Evolutionary conservation across 2,797 vertebrate species (phyloP).

Genomic region (Hoplostethus atlanticus): DNA sequence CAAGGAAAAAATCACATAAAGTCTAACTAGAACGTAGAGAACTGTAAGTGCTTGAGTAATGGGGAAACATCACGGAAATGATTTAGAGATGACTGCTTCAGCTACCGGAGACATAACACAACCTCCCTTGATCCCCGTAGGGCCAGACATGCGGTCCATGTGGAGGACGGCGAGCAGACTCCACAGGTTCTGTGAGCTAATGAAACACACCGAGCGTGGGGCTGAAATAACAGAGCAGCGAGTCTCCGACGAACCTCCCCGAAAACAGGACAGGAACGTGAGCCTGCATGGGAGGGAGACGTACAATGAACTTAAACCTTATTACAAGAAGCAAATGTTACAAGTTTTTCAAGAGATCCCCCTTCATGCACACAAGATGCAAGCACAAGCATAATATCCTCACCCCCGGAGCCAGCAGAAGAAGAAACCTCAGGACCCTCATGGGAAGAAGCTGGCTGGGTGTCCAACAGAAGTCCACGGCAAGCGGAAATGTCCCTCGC

Average conservation of each 20-base stretch:
- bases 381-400: too few species aligned
- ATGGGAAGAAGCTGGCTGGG: constrained; percentile 11
- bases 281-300: constrained; percentile 47
- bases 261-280: constrained; percentile 63
- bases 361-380: too few species aligned
- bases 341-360: not conserved
- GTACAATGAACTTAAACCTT: constrained; percentile 29
- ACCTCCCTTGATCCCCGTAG: constrained; percentile 59
- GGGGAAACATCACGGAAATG: constrained; percentile 33
- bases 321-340: too few species aligned
- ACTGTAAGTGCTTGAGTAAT: constrained; percentile 17
- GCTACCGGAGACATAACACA: constrained; percentile 46
- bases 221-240: constrained; percentile 55
- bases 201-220: constrained; percentile 52
- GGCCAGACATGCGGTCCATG: constrained; percentile 8
- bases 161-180: constrained; percentile 11
- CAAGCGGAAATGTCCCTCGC: constrained; percentile 13
- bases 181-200: constrained; percentile 27
- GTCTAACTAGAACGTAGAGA: constrained; percentile 10
- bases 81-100: constrained; percentile 41
- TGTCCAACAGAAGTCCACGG: constrained; percentile 13
- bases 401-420: not conserved
- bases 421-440: constrained; percentile 12
- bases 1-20: not conserved
- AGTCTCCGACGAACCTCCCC: constrained; percentile 33